phyloP scores from a whole-genome alignment of 2,888 invertebrate genomes.

The Ophion ventricosus region DNA sequence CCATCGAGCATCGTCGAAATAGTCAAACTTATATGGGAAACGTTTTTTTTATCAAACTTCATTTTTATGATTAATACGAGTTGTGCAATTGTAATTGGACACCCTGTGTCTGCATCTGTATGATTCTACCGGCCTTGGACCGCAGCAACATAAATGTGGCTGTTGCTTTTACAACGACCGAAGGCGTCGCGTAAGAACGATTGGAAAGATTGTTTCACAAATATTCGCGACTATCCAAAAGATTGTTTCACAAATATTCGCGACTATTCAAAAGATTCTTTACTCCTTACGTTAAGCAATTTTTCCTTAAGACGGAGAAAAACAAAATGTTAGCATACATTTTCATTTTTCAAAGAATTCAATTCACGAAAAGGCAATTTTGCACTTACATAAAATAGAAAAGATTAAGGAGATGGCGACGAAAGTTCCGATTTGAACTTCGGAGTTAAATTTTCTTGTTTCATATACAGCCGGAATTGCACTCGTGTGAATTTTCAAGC shows the following conservation, averaged over 20 bases:
- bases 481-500: too few species aligned
- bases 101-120: not conserved
- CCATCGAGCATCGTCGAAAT: too few species aligned
- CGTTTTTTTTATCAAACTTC: too few species aligned
- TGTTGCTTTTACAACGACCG: constrained; percentile 18
- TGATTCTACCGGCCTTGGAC: constrained; percentile 42
- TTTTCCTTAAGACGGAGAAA: not conserved
- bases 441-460: too few species aligned
- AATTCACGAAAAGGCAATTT: not conserved
- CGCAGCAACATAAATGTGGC: constrained; percentile 14
- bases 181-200: not conserved
- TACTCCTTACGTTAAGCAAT: not conserved
- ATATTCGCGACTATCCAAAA: not conserved
- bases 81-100: not conserved
- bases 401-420: too few species aligned
- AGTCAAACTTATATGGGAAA: not conserved
- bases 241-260: not conserved
- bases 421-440: too few species aligned
- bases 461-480: too few species aligned
- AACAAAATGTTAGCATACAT: not conserved
- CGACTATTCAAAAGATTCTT: not conserved
- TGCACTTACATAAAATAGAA: not conserved
- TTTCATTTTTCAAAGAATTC: not conserved
- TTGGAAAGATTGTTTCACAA: not conserved
- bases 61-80: too few species aligned